Conservation (phyloP, 2,113 vertebrate species). For the Cichladusa arquata region DNA sequence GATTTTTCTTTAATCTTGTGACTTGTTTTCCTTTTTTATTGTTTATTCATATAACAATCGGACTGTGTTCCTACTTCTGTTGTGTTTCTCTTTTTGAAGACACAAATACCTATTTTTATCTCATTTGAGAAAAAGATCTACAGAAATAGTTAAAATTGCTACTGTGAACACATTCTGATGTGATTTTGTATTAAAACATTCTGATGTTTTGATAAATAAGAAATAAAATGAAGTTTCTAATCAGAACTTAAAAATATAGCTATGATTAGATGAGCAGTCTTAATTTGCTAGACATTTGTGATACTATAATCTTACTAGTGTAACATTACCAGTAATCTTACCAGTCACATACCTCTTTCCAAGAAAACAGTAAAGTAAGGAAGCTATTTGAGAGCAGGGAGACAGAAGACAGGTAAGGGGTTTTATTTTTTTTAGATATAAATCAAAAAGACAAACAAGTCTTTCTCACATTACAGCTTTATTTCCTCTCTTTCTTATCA, state of each 20-base stretch:
- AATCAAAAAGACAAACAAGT: not conserved
- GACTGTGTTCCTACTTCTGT: not conserved
- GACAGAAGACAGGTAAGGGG: constrained; percentile 17
- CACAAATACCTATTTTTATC: not conserved
- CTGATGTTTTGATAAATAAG: not conserved
- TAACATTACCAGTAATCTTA: constrained; percentile 15
- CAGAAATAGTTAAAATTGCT: not conserved
- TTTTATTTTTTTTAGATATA: not conserved
- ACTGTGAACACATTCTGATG: not conserved
- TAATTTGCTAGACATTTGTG: not conserved
- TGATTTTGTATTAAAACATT: not conserved
- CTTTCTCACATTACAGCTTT: not conserved
- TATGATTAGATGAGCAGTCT: not conserved
- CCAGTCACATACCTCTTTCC: constrained; percentile 41
- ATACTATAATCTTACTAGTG: not conserved
- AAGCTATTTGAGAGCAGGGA: constrained; percentile 39
- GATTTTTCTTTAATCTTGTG: not conserved
- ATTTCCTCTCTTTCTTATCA: not conserved
- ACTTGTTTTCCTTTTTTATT: not conserved
- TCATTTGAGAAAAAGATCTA: not conserved
- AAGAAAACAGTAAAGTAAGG: constrained; percentile 54
- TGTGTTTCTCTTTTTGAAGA: not conserved
- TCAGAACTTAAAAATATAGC: not conserved
- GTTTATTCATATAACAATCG: not conserved
- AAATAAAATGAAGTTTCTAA: not conserved